These are phyloP conservation scores for Apamea monoglypha DNA, from an alignment of 2,888 invertebrate species.

Conservation along the genomic window DNA sequence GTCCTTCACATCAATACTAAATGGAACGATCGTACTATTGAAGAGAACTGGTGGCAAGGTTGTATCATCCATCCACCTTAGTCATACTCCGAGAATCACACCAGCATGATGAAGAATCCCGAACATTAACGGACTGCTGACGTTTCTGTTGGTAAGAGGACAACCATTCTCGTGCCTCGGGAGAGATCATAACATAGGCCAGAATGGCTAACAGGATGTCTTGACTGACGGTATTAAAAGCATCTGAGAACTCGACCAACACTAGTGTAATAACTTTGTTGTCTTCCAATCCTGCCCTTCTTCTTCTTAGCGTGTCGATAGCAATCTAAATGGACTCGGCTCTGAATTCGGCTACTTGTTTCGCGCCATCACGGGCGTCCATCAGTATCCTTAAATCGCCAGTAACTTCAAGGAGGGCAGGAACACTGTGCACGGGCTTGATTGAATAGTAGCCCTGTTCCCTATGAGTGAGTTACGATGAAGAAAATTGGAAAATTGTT, in stretches of 20 bases:
- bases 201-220: not conserved
- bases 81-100: not conserved
- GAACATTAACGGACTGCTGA: not conserved
- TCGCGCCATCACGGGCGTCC: no score
- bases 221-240: not conserved
- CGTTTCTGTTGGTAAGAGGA: not conserved
- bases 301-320: no score
- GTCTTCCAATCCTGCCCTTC: not conserved
- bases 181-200: not conserved
- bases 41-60: no score
- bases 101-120: not conserved
- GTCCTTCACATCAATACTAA: no score
- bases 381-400: not conserved
- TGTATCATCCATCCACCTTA: no score
- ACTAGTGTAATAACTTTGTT: not conserved
- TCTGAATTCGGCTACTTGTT: no score
- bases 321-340: no score
- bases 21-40: no score
- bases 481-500: not conserved
- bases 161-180: not conserved
- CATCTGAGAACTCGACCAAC: not conserved
- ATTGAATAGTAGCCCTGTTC: not conserved
- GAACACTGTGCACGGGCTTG: not conserved
- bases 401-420: not conserved
- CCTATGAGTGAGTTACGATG: not conserved